Conservation (phyloP, 2,888 invertebrate species). For the Tenthredo distinguenda region DNA sequence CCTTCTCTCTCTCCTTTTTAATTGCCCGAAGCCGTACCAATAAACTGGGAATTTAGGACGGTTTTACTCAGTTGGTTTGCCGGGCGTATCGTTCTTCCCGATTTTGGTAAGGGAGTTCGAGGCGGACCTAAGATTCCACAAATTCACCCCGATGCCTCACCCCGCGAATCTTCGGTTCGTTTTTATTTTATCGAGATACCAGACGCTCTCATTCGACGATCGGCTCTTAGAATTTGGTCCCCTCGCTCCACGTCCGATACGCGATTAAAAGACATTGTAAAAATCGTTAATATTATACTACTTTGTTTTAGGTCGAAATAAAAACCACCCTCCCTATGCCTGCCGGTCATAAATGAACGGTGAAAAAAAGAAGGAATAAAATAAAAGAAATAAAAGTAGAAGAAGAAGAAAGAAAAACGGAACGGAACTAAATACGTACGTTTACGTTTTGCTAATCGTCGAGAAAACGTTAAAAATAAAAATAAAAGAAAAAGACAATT, state of each 20-base stretch:
- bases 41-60: conserved; percentile 43
- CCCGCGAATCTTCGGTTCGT: too few species aligned
- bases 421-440: background rate
- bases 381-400: background rate
- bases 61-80: conserved; percentile 7
- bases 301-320: background rate
- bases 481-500: background rate
- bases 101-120: conserved; percentile 14
- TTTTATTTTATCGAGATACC: background rate
- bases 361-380: background rate
- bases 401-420: background rate
- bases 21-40: conserved; percentile 41
- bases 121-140: conserved; percentile 16
- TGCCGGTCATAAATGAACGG: background rate
- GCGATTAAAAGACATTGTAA: conserved; percentile 17
- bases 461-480: background rate
- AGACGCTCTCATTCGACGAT: conserved; percentile 8
- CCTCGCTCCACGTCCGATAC: background rate
- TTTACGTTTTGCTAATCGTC: conserved; percentile 19
- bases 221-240: conserved; percentile 1
- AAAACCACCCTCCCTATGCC: background rate
- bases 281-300: conserved; percentile 9
- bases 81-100: conserved; percentile 5
- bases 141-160: background rate
- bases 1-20: conserved; percentile 20